Evolutionary conservation across 2,113 vertebrate genomes (phyloP).

Genomic region (Rallus limicola): DNA sequence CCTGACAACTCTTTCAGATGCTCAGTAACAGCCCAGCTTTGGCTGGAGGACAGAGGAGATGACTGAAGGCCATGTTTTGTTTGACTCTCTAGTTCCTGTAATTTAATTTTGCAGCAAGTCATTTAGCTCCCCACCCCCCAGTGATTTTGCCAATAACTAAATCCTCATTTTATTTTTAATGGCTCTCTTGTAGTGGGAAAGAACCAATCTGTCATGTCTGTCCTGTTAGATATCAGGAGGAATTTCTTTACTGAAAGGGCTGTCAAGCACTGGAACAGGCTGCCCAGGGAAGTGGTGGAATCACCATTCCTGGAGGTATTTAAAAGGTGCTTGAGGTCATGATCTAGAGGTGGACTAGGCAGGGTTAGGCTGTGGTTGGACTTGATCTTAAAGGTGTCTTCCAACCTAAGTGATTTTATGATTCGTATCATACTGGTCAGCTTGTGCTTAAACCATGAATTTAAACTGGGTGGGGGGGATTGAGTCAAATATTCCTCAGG

Average conservation of each 20-base stretch:
- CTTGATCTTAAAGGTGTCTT: too few relatives aligned
- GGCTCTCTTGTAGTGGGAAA: not conserved
- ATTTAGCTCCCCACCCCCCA: not conserved
- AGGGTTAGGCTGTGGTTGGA: too few relatives aligned
- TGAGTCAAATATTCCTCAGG: not conserved
- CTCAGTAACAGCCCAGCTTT: not conserved
- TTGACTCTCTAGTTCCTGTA: not conserved
- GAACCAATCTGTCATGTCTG: not conserved
- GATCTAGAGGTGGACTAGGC: too few relatives aligned
- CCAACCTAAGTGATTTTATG: too few relatives aligned
- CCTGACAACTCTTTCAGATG: not conserved
- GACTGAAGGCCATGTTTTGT: slow-evolving; percentile 5
- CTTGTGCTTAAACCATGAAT: not conserved
- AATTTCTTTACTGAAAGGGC: too few relatives aligned
- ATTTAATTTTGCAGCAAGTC: slow-evolving; percentile 37
- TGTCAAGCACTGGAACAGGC: too few relatives aligned
- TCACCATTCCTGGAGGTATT: too few relatives aligned
- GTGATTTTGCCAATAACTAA: slow-evolving; percentile 42
- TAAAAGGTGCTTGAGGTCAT: too few relatives aligned
- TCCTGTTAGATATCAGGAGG: not conserved
- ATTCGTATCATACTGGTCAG: not conserved
- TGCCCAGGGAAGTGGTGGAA: too few relatives aligned
- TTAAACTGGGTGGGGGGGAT: not conserved
- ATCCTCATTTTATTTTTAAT: slow-evolving; percentile 40
- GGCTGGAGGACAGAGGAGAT: not conserved